phyloP scores from a whole-genome alignment of 2,113 vertebrate genomes.

The Euleptes europaea region DNA sequence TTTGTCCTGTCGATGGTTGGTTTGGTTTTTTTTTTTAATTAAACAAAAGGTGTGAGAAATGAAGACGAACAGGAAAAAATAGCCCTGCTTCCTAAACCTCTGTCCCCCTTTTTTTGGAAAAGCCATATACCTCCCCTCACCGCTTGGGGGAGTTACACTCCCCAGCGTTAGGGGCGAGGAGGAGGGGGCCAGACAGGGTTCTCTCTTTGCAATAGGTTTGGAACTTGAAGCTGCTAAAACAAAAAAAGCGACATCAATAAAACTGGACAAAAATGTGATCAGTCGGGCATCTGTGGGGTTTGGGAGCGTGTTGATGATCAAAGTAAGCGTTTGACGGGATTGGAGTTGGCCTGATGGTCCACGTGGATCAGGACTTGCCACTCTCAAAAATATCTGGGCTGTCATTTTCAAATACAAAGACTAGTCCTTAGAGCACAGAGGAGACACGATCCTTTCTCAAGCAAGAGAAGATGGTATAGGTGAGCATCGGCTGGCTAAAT shows the following conservation, averaged over 20 bases:
- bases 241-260: slow-evolving; percentile 32
- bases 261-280: neutral
- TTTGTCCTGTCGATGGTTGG: slow-evolving; percentile 27
- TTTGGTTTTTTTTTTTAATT: slow-evolving; percentile 3
- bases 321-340: neutral
- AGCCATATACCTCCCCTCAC: slow-evolving; percentile 25
- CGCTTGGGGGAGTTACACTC: neutral
- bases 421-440: neutral
- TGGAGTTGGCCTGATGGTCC: neutral
- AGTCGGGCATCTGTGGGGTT: neutral
- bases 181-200: neutral
- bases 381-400: neutral
- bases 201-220: slow-evolving; percentile 35
- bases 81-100: slow-evolving; percentile 18
- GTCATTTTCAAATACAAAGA: neutral
- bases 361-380: neutral
- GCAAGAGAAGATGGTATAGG: neutral
- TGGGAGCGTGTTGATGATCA: neutral
- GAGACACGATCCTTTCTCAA: neutral
- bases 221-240: slow-evolving; percentile 34
- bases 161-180: neutral
- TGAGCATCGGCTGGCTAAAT: neutral
- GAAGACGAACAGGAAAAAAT: neutral
- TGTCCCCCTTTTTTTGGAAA: slow-evolving; percentile 7
- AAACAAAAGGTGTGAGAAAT: neutral